Base-by-base conservation (phyloP, 2,113 vertebrate genomes). In the Tragulus kanchil region DNA sequence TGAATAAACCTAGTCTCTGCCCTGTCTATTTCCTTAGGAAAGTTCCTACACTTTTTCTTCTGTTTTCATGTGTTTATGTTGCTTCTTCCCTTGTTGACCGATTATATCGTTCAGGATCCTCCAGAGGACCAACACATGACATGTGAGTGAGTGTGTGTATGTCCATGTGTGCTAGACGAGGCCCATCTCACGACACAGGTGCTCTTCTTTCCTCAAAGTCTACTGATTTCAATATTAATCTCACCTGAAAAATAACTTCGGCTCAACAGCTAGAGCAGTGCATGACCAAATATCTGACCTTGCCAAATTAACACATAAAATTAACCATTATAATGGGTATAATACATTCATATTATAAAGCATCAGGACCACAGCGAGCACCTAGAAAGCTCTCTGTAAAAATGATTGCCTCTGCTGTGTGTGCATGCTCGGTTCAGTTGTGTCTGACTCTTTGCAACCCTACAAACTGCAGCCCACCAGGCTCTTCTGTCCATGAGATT, bases 231-330 rank as follows among this genome's bases (percentile, higher is more conserved):
- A 88, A 93, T 42, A 36, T 58, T 78, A 86, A 59, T 15, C 19
- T 82, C 45, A 92, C 65, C 86, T 73, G 48, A 61, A 96, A 92
- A 85, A 42, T n/a, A 81, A 5, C 28, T 73, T 92, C 25, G 61
- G 5, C 86, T 42, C 16, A 78, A 65, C 36, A 79, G 54, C 56
- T 56, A 45, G n/a, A 81, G 59, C 67, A 64, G 7, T 17, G 25
- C 36, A 36, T 96, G 25, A 69, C 87, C 25, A 71, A 89, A 45
- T 91, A 45, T 48, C 54, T 75, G 26, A 14, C 1, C 25, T 16
- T 73, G 5, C 54, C 31, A 77, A 56, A 10, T 28, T 54, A 45
- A 85, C 13, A 85, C 8, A 26, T 5, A 62, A 13, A 61, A 28
- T 42, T 21, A 95, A n/a, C 17, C 14, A 28, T 25, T 16, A 31